Base-by-base conservation (phyloP, 1,140 invertebrate genomes). In the Philotrypesis tridentata region DNA sequence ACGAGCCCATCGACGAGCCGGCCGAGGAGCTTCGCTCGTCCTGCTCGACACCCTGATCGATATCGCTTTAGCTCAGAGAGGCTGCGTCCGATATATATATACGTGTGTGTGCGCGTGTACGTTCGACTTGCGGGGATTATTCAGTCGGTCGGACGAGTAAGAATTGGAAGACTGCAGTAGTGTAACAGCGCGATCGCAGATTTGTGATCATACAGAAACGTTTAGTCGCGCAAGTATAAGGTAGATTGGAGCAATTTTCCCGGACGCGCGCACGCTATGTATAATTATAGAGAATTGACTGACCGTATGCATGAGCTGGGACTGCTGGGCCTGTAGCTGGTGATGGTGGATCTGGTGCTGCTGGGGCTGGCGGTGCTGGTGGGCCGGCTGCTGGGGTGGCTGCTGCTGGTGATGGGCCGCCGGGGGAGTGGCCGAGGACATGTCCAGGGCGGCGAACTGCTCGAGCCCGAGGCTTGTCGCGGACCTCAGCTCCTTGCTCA, bases 1-100 rank as follows among this genome's bases (percentile, higher is more conserved):
- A 91, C 23, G 92, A 92, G 17, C 91, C 91, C 72, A 92, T 67
- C 0, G 91, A 92, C 12, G 92, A 92, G 2, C 91, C 90, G 5
- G 90, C 90, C 77, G 90, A 91, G 7, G 90, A 91, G 79, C 91
- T 91, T 1, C 90, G 84, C 48, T 92, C 91, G 67, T 88, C 86
- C 82, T 89, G 67, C 81, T 86, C 68, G 80, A 80, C 14, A 7
- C 29, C 29, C 70, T 72, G 68, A n/a, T 43, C 11, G 11, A 48
- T 11, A 37, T 48, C 43, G 43, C 12, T 37, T 37, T 37, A 37
- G 33, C 33, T 9, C 33, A 37, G 3, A n/a, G n/a, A n/a, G 33
- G 33, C 33, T 37, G 4, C 9, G n/a, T n/a, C n/a, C n/a, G n/a
- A n/a, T n/a, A n/a, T n/a, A n/a, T n/a, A n/a, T n/a, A n/a, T n/a